Evolutionary conservation across 2,797 vertebrate genomes (phyloP).

Genomic region (Dendrocincla tyrannina): DNA sequence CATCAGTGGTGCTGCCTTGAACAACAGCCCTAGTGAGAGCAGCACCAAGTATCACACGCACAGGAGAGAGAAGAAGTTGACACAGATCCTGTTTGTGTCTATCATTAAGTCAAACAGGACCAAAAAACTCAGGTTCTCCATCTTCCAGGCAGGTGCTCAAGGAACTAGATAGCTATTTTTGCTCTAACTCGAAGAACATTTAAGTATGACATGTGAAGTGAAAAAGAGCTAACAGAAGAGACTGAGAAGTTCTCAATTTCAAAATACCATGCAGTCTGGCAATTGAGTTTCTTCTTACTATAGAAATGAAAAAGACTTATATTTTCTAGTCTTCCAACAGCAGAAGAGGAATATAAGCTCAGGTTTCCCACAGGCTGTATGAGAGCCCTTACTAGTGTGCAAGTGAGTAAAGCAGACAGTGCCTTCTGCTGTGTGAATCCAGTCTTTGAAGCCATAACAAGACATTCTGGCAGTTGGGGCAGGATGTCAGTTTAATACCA

Average conservation of each 20-base stretch:
- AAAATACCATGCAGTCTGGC: slow-evolving; percentile 67
- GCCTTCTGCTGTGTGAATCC: slow-evolving; percentile 71
- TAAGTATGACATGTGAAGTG: slow-evolving; percentile 52
- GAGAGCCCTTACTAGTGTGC: slow-evolving; percentile 53
- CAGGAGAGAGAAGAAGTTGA: not conserved
- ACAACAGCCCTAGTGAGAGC: not conserved
- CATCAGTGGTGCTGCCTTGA: not conserved
- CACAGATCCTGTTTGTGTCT: slow-evolving; percentile 15
- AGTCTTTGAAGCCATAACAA: slow-evolving; percentile 61
- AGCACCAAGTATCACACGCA: not conserved
- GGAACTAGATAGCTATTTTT: slow-evolving; percentile 45
- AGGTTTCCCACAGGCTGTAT: slow-evolving; percentile 65
- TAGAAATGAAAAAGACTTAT: slow-evolving; percentile 19
- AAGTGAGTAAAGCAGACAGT: slow-evolving; percentile 66
- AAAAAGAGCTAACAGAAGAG: slow-evolving; percentile 59
- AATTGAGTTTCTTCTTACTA: slow-evolving; percentile 59
- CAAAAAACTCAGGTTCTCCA: not conserved
- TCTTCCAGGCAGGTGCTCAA: slow-evolving; percentile 29
- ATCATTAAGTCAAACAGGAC: slow-evolving; percentile 25
- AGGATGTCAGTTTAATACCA: slow-evolving; percentile 58
- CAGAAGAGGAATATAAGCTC: slow-evolving; percentile 55
- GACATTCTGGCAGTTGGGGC: slow-evolving; percentile 68
- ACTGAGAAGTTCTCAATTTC: slow-evolving; percentile 64
- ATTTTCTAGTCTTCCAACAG: slow-evolving; percentile 53
- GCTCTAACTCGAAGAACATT: slow-evolving; percentile 39